These are phyloP conservation scores for Machaerirhynchus nigripectus DNA, from an alignment of 2,113 vertebrate genomes.

Conservation along the genomic window DNA sequence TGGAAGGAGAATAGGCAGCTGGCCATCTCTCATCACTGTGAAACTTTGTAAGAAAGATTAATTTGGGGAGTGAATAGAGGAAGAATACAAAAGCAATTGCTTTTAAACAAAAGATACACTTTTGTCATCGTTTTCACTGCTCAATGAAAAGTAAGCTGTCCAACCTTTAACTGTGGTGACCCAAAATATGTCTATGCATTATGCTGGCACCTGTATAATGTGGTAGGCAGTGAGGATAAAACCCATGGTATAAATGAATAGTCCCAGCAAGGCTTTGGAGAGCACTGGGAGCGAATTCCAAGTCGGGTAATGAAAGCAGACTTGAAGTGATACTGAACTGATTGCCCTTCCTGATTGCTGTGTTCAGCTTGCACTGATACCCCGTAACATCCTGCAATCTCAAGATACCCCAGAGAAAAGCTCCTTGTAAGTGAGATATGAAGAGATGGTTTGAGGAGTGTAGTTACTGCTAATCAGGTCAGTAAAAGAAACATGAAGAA, in stretches of 20 bases:
- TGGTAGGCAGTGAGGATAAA: not conserved
- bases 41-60: not conserved
- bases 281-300: not conserved
- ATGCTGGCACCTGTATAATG: not conserved
- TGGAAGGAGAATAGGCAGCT: not conserved
- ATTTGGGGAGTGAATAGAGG: not conserved
- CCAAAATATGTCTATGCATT: rapidly evolving
- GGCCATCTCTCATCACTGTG: not conserved
- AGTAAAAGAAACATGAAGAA: not conserved
- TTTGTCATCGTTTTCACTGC: not conserved
- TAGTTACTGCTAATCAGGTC: not conserved
- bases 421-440: not conserved
- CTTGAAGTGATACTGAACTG: not conserved
- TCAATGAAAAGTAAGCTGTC: not conserved
- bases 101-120: not conserved
- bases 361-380: not conserved
- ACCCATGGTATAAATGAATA: not conserved
- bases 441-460: not conserved
- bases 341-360: not conserved
- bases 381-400: rapidly evolving
- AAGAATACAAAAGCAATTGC: not conserved
- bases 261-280: not conserved
- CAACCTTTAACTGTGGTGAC: not conserved
- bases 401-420: not conserved
- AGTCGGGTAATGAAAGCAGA: not conserved